These are phyloP conservation scores for Salvelinus fontinalis DNA, from an alignment of 2,113 vertebrate genomes.

Conservation along the genomic window DNA sequence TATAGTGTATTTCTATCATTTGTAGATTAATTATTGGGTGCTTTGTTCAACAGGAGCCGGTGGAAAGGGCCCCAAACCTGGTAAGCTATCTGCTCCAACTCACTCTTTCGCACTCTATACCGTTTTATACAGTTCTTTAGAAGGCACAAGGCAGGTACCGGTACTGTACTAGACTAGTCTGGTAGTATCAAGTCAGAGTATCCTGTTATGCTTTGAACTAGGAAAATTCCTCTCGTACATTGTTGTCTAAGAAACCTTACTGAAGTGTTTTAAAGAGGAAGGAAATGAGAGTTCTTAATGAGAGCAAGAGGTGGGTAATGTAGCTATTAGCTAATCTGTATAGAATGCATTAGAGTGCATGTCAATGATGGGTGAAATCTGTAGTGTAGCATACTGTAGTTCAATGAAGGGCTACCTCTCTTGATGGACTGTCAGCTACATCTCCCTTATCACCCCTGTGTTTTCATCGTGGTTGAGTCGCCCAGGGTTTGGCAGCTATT, in stretches of 20 bases:
- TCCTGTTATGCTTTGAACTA: slow-evolving; percentile 3
- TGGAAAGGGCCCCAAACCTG: slow-evolving; percentile 65
- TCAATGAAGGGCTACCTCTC: slow-evolving; percentile 5
- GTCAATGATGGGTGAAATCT: background rate
- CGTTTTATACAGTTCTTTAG: background rate
- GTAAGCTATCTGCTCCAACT: slow-evolving; percentile 35
- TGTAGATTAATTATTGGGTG: background rate
- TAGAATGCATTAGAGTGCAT: slow-evolving; percentile 17
- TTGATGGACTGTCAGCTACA: slow-evolving; percentile 35
- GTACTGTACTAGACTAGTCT: background rate
- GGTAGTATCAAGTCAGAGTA: background rate
- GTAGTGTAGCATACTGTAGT: background rate
- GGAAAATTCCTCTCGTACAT: slow-evolving; percentile 4
- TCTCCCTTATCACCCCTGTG: slow-evolving; percentile 41
- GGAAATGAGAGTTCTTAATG: slow-evolving; percentile 27
- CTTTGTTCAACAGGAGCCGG: slow-evolving; percentile 53
- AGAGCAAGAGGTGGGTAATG: background rate
- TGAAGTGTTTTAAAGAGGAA: slow-evolving; percentile 23
- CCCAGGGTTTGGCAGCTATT: slow-evolving; percentile 27
- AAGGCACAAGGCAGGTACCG: background rate
- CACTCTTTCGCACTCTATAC: background rate
- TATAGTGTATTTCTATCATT: background rate
- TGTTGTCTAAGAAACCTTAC: background rate
- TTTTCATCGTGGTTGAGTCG: slow-evolving; percentile 23
- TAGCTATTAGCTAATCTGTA: slow-evolving; percentile 7